Evolutionary conservation across 2,113 vertebrate genomes (phyloP).

Genomic region (Sylvia atricapilla): DNA sequence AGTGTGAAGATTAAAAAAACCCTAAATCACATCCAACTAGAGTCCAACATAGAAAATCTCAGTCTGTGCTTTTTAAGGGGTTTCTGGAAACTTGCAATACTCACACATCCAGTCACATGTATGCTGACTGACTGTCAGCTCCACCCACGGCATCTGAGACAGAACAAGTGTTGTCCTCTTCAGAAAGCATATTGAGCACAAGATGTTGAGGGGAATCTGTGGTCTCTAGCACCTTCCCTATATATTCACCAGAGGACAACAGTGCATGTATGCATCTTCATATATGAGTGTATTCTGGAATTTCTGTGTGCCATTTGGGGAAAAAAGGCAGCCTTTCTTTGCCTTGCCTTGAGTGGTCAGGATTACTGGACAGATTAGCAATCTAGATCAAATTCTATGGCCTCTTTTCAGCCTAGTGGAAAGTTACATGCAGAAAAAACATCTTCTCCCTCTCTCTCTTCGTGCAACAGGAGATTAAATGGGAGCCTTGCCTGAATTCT

Average conservation of each 20-base stretch:
- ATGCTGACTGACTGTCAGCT: neutral
- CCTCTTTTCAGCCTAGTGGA: neutral
- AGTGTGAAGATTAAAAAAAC: neutral
- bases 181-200: neutral
- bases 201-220: slow-evolving; percentile 6
- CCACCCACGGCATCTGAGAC: neutral
- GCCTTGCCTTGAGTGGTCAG: neutral
- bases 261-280: neutral
- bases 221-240: neutral
- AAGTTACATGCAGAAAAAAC: neutral
- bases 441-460: neutral
- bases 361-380: neutral
- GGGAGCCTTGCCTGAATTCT: neutral
- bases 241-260: neutral
- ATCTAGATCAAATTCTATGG: neutral
- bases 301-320: neutral
- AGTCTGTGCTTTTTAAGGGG: neutral
- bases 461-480: neutral
- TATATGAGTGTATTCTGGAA: neutral
- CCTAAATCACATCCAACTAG: neutral
- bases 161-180: neutral
- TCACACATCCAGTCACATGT: neutral
- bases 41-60: neutral
- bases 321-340: neutral
- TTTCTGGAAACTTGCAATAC: neutral